Base-by-base conservation (phyloP, 2,888 invertebrate genomes). In the Andrena chrysosceles region DNA sequence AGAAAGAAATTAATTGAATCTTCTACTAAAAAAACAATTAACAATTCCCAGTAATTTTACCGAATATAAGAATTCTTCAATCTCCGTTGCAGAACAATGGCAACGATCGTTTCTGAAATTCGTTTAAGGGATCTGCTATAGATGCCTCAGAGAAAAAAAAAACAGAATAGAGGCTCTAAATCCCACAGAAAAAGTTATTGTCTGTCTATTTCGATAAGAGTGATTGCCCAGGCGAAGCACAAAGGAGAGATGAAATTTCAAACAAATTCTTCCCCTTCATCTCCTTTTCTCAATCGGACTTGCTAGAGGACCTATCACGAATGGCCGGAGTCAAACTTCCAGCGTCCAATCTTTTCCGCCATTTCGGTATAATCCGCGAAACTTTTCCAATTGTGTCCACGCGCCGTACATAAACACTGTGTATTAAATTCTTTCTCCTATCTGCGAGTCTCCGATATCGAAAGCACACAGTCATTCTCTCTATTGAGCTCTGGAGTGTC, bases 281-380 rank as follows among this genome's bases (percentile, higher is more conserved):
- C 2, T 31, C 29, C 20, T 54, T 60, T 52, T 8, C 60, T 16
- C 13, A 13, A 67, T 68, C 6, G 31, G 29, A 56, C 10, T 6
- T 6, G 16, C 42, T 42, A 13, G 42, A 13, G 31, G 66, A 67
- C 67, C 60, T 54, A 42, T 77, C 31, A 42, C 13, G 64, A 59
- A 8, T n/a, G 2, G 29, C 33, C 20, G 49, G 31, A 67, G n/a
- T n/a, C 8, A 48, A 72, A 59, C 59, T 66, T 49, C 20, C 67
- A 23, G 8, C 63, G 67, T 64, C 16, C 77, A 80, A 80, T 80
- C 52, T 52, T 66, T 80, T 80, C 66, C 77, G 59, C 60, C 23
- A 52, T 76, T 70, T 26, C 63, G 13, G 2, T 42, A 70, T 59
- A 76, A 76, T 66, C 49, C 5, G 20, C 23, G 31, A 52, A 31